A percentile compares a stretch with the other conserved stretches of the same genome.
Evolutionary conservation across 2,888 invertebrate genomes (phyloP).

Genomic region (Ectropis crepuscularia): DNA sequence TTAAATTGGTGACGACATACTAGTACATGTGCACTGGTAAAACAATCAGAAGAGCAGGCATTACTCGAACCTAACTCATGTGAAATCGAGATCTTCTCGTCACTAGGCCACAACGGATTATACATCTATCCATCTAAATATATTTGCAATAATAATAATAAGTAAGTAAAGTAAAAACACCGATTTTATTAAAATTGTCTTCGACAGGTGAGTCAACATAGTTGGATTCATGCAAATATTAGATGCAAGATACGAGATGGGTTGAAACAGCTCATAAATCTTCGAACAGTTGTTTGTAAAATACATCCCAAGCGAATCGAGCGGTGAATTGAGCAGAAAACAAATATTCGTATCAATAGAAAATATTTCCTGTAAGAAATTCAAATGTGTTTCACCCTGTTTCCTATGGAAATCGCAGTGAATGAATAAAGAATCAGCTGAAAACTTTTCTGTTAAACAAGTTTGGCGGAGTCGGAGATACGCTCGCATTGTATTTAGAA

Average conservation of each 20-base stretch:
- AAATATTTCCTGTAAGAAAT: constrained; percentile 66
- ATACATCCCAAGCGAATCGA: constrained; percentile 59
- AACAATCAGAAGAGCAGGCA: too few species aligned
- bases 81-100: too few species aligned
- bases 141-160: too few species aligned
- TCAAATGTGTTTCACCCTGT: constrained; percentile 66
- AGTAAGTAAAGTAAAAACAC: too few species aligned
- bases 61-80: too few species aligned
- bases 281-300: constrained; percentile 49
- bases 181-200: not conserved
- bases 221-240: constrained; percentile 7
- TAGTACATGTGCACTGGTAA: too few species aligned
- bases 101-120: too few species aligned
- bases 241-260: constrained; percentile 4
- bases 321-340: constrained; percentile 56
- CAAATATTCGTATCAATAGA: constrained; percentile 70
- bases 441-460: constrained; percentile 51
- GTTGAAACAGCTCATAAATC: constrained; percentile 25
- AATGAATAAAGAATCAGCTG: constrained; percentile 70
- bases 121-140: too few species aligned
- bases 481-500: constrained; percentile 51
- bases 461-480: constrained; percentile 50
- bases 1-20: too few species aligned
- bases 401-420: constrained; percentile 69
- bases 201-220: not conserved